A percentile compares a stretch with the other conserved stretches of the same genome.
Evolutionary conservation across 1,140 invertebrate genomes (phyloP).

Genomic region (Chrysopa pallens): DNA sequence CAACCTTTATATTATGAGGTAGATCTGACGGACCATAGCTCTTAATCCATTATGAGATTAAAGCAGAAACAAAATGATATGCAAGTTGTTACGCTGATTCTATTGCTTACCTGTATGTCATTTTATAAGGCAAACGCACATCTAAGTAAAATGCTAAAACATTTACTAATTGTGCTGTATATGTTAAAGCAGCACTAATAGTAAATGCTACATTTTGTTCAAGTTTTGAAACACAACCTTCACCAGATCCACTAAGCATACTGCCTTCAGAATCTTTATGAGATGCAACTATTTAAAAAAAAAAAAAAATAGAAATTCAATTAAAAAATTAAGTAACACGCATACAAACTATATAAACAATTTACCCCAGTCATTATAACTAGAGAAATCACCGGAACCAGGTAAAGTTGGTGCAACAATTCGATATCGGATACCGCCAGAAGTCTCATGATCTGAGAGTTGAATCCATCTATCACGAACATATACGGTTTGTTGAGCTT

Average conservation of each 20-base stretch:
- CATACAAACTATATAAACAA: slow-evolving; percentile 4
- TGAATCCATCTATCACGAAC: slow-evolving; percentile 56
- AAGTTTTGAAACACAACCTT: slow-evolving; percentile 8
- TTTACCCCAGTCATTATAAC: slow-evolving; percentile 54
- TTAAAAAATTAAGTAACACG: slow-evolving; percentile 2
- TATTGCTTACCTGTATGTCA: slow-evolving; percentile 46
- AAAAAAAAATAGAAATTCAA: not conserved
- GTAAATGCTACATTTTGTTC: slow-evolving; percentile 48
- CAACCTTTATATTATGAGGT: no score
- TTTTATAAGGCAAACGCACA: slow-evolving; percentile 51
- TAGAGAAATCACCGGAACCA: slow-evolving; percentile 57
- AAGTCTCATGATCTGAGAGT: slow-evolving; percentile 33
- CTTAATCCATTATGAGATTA: no score
- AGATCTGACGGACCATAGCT: no score
- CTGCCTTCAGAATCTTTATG: slow-evolving; percentile 32
- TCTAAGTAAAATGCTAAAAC: slow-evolving; percentile 61
- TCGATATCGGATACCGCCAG: slow-evolving; percentile 43
- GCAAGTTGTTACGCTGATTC: no score
- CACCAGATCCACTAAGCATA: no score
- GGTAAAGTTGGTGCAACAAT: slow-evolving; percentile 60
- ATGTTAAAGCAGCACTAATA: slow-evolving; percentile 60
- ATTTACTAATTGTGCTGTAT: slow-evolving; percentile 64
- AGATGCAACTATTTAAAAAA: slow-evolving; percentile 29
- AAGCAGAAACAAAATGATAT: no score
- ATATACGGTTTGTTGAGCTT: slow-evolving; percentile 56